phyloP scores from a whole-genome alignment of 2,888 invertebrate genomes.

The Eurytoma adleriae region DNA sequence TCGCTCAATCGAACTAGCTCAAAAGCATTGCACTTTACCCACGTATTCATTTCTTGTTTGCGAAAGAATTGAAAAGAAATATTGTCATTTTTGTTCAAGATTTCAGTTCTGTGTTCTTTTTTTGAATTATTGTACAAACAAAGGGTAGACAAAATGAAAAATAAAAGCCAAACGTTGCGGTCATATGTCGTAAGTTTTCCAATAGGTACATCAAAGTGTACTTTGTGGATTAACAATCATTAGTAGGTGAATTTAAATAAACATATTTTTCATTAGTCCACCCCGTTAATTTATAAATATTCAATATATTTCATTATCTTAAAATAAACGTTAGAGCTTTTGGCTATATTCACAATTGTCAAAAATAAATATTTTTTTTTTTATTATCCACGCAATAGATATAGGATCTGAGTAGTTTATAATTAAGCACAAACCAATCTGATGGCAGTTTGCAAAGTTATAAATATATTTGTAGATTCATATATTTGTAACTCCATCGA shows the following conservation, averaged over 20 bases:
- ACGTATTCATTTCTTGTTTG: too few species aligned
- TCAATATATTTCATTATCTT: constrained; percentile 34
- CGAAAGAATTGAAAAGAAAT: neutral
- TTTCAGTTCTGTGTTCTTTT: constrained; percentile 33
- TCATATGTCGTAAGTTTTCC: neutral
- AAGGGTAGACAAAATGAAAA: constrained; percentile 38
- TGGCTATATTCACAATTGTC: constrained; percentile 48
- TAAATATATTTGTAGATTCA: constrained; percentile 54
- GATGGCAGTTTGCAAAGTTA: constrained; percentile 47
- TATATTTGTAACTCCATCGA: constrained; percentile 32
- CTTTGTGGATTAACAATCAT: neutral
- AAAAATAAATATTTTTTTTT: constrained; percentile 53
- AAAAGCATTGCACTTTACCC: neutral
- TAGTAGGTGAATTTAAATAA: constrained; percentile 1
- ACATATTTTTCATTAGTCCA: constrained; percentile 35
- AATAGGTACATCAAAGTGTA: neutral
- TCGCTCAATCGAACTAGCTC: neutral
- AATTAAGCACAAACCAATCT: constrained; percentile 53
- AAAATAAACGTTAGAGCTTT: constrained; percentile 46
- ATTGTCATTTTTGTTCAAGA: constrained; percentile 37
- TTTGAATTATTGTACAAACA: constrained; percentile 24
- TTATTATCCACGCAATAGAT: constrained; percentile 50
- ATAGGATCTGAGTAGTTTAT: constrained; percentile 47
- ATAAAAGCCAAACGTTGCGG: constrained; percentile 5
- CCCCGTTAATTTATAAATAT: constrained; percentile 33